Evolutionary conservation across 2,113 vertebrate genomes (phyloP), one percentile per base, ranked within the genome.

Genomic region (Pardalotus punctatus): DNA sequence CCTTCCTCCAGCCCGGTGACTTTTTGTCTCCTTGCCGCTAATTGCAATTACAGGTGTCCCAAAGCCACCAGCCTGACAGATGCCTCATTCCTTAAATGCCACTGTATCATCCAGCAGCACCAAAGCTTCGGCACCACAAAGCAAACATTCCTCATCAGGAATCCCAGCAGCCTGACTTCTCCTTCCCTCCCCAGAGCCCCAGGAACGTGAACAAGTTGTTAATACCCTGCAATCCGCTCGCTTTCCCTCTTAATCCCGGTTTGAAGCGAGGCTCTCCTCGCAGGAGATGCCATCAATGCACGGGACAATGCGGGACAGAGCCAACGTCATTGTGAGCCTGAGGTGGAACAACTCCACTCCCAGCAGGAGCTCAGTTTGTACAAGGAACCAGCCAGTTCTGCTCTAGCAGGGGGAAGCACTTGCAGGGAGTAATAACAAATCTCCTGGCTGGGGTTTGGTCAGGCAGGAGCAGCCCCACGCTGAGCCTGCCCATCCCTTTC

Each of bases 331-430:
- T 95, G 93, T 94, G 97, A 96, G 86, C 93, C 74, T 5, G 69
- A 79, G 92, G 95, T 53, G 94, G 93, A 85, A 73, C 8, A 8
- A 54, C 90, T 93, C 36, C 16, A 20, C 71, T 95, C 95, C 62
- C 95, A 96, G 96, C 97, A 93, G 95, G 96, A 97, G 87, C 95
- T 72, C 92, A 91, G 20, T 95, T 88, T 95, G 84, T 33, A 51
- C 56, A 42, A 81, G 94, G 90, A 72, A 57, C 81, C 82, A 64
- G 58, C 21, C 4, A 92, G 93, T 11, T 92, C 88, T 93, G 72
- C 81, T 76, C 84, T 25, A 66, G 77, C 66, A 81, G 76, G 57
- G 62, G 31, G 1, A 85, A 36, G 27, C 61, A 14, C 93, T 86
- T 38, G 94, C 90, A 90, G 81, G 1, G 35, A 93, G 73, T 24